A percentile compares a stretch with the other conserved stretches of the same genome.
Evolutionary conservation across 2,888 invertebrate genomes (phyloP).

Genomic region (Sarcophaga carnaria): DNA sequence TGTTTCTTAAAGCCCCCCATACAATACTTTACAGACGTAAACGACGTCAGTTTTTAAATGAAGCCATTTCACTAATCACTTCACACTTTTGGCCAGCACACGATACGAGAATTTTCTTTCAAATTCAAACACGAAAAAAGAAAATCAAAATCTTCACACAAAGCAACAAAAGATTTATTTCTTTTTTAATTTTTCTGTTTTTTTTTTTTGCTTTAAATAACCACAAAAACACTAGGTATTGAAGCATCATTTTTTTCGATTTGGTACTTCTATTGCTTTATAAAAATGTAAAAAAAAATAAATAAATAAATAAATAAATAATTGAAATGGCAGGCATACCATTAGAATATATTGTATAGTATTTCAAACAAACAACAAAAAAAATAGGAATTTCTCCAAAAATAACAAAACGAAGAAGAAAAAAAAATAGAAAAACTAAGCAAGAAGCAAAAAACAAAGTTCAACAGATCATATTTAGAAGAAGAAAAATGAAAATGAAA

Average conservation of each 20-base stretch:
- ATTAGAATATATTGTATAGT: not conserved
- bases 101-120: not conserved
- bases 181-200: not conserved
- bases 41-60: constrained; percentile 19
- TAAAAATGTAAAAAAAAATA: not conserved
- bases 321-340: constrained; percentile 3
- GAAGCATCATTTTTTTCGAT: not conserved
- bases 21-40: not conserved
- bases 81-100: constrained; percentile 43
- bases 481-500: constrained; percentile 4
- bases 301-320: constrained; percentile 46
- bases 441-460: not conserved
- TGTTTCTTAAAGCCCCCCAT: not conserved
- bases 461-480: too few species aligned
- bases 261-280: not conserved
- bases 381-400: not conserved
- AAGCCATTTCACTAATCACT: constrained; percentile 53
- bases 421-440: not conserved
- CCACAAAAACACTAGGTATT: constrained; percentile 18
- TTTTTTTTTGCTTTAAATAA: too few species aligned
- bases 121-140: not conserved
- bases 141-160: constrained; percentile 15
- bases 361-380: not conserved
- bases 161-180: constrained; percentile 49
- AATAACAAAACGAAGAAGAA: not conserved